Conservation (phyloP, 2,113 vertebrate species). For the Platichthys stellatus region DNA sequence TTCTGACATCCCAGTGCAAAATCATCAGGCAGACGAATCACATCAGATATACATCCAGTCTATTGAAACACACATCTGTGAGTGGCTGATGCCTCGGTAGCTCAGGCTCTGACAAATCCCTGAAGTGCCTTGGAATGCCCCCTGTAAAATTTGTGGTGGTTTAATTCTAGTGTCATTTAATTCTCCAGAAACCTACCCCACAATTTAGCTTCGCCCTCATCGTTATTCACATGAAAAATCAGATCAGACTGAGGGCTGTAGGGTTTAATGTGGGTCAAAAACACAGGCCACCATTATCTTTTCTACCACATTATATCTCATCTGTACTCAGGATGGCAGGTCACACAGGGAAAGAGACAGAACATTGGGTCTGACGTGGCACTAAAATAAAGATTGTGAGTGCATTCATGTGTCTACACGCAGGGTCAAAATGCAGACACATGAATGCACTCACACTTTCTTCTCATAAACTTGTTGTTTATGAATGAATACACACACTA, state of each 20-base stretch:
- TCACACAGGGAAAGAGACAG: too few relatives aligned
- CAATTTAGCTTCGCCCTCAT: too few relatives aligned
- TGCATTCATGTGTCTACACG: not conserved
- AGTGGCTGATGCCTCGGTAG: not conserved
- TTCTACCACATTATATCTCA: too few relatives aligned
- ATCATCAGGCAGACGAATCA: not conserved
- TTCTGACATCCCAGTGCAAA: not conserved
- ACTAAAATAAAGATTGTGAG: not conserved
- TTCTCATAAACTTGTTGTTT: not conserved
- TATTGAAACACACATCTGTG: not conserved
- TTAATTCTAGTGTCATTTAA: too few relatives aligned
- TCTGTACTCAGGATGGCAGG: too few relatives aligned
- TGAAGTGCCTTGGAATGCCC: too few relatives aligned
- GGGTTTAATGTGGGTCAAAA: too few relatives aligned
- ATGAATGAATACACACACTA: not conserved
- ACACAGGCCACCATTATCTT: too few relatives aligned
- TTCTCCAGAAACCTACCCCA: too few relatives aligned
- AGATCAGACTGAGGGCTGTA: too few relatives aligned
- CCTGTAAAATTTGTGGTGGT: too few relatives aligned
- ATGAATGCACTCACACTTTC: not conserved
- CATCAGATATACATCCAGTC: not conserved
- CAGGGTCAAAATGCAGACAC: not conserved
- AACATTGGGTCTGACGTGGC: not conserved
- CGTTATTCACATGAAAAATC: too few relatives aligned
- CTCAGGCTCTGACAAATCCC: not conserved